These are phyloP conservation scores for Apantesis nais DNA, from an alignment of 2,888 invertebrate species.

Conservation along the genomic window DNA sequence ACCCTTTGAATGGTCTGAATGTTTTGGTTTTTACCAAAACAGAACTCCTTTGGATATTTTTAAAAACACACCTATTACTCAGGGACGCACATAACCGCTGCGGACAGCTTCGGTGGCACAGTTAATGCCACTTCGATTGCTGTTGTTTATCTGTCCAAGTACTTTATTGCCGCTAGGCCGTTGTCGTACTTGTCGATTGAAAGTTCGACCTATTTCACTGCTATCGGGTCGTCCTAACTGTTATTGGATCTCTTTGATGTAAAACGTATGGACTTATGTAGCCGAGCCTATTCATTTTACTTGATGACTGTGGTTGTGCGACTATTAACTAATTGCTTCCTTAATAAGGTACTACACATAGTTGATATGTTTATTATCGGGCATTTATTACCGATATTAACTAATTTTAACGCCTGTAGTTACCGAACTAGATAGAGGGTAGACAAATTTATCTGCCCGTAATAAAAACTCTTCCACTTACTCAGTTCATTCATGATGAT, in stretches of 20 bases:
- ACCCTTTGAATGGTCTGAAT: background rate
- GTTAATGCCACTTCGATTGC: slow-evolving; percentile 18
- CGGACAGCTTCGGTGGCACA: slow-evolving; percentile 19
- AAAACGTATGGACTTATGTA: background rate
- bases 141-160: slow-evolving; percentile 13
- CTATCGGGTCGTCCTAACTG: slow-evolving; percentile 30
- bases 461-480: too few relatives aligned
- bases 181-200: background rate
- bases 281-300: background rate
- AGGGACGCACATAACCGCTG: slow-evolving; percentile 17
- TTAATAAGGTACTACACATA: too few relatives aligned
- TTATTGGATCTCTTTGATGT: slow-evolving; percentile 32
- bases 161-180: slow-evolving; percentile 15
- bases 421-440: too few relatives aligned
- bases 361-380: too few relatives aligned
- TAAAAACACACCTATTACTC: slow-evolving; percentile 24
- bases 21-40: too few relatives aligned
- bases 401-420: too few relatives aligned
- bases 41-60: slow-evolving; percentile 6
- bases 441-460: too few relatives aligned
- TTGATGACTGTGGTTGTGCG: background rate
- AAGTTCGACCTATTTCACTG: background rate
- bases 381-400: too few relatives aligned
- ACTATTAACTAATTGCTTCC: too few relatives aligned
- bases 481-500: too few relatives aligned